Evolutionary conservation across 2,888 invertebrate genomes (phyloP).

Genomic region (Drosophila lutescens): DNA sequence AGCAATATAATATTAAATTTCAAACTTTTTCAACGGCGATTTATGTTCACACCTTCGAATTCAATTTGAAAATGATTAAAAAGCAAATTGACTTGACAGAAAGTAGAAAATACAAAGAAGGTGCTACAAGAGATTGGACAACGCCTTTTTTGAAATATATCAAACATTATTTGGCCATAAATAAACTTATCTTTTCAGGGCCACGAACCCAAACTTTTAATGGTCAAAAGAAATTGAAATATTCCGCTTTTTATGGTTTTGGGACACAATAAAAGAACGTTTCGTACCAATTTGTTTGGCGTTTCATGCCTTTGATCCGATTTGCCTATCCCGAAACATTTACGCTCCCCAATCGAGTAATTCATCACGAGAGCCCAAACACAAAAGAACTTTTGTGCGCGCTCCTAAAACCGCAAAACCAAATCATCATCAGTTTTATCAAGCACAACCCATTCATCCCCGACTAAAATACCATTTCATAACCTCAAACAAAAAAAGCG

Average conservation of each 20-base stretch:
- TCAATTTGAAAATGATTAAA: no score
- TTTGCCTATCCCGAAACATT: not conserved
- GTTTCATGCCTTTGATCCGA: conserved; percentile 3
- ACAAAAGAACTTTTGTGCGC: conserved; percentile 14
- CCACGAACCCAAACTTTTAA: conserved; percentile 1
- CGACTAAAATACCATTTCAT: conserved; percentile 47
- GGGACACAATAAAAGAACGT: conserved; percentile 10
- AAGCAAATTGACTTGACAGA: not conserved
- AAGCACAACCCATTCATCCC: conserved; percentile 48
- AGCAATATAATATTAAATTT: no score
- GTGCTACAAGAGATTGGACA: not conserved
- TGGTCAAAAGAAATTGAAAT: conserved; percentile 13
- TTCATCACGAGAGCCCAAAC: not conserved
- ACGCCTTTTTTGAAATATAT: not conserved
- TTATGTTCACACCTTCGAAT: no score
- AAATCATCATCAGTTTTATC: conserved; percentile 59
- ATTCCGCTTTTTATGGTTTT: conserved; percentile 29
- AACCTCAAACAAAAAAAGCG: conserved; percentile 33
- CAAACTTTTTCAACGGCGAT: no score
- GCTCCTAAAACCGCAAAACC: conserved; percentile 20
- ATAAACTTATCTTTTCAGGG: conserved; percentile 8
- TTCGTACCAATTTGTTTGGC: conserved; percentile 10
- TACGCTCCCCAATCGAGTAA: conserved; percentile 8
- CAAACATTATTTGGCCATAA: not conserved
- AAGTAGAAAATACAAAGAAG: not conserved